A percentile compares a stretch with the other conserved stretches of the same genome.
Evolutionary conservation across 2,797 vertebrate genomes (phyloP).

Genomic region (Schizopygopsis malacanthus): DNA sequence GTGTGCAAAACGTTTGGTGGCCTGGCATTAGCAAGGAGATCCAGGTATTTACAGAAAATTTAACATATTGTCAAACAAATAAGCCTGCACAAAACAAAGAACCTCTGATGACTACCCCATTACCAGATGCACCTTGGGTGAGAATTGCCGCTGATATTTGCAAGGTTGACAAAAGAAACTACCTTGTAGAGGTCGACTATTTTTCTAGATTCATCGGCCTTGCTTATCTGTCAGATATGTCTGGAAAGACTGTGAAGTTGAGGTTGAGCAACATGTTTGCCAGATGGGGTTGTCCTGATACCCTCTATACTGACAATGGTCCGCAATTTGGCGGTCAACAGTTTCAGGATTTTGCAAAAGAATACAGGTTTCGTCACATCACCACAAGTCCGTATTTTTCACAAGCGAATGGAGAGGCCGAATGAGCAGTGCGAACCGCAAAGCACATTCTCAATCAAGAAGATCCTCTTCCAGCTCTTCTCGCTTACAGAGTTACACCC

Average conservation of each 20-base stretch:
- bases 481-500: background rate
- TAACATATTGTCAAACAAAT: background rate
- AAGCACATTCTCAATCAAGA: background rate
- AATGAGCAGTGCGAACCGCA: background rate
- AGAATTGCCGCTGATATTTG: background rate
- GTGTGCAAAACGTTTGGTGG: too few species aligned
- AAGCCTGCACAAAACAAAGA: background rate
- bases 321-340: background rate
- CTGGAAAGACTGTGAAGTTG: background rate
- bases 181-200: background rate
- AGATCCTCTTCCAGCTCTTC: background rate
- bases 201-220: background rate
- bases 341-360: background rate
- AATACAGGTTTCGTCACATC: background rate
- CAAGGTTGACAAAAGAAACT: background rate
- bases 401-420: background rate
- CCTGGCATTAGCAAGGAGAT: too few species aligned
- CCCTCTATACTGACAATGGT: background rate
- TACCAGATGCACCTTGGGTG: background rate
- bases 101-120: background rate
- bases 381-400: background rate
- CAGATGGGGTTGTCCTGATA: slow-evolving; percentile 4
- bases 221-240: background rate
- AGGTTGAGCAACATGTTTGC: slow-evolving; percentile 4
- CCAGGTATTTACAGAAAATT: too few species aligned